Evolutionary conservation across 2,113 vertebrate species (phyloP).

Genomic region (Cariama cristata): DNA sequence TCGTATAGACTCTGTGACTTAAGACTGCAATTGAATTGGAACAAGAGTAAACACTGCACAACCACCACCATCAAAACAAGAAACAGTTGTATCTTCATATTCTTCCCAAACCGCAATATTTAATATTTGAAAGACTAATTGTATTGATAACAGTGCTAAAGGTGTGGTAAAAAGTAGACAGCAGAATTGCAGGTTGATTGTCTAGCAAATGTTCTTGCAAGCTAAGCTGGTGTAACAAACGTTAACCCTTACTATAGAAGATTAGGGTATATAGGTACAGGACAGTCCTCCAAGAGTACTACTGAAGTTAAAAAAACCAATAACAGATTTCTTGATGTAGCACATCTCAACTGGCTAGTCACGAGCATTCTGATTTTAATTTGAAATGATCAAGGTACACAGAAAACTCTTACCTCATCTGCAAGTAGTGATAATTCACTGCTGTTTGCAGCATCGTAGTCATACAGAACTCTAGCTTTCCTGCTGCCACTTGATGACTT

Average conservation of each 20-base stretch:
- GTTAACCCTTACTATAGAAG: background rate
- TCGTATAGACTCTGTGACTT: background rate
- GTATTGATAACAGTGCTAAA: background rate
- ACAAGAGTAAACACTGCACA: background rate
- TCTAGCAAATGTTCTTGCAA: background rate
- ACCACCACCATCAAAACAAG: background rate
- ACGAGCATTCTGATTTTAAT: background rate
- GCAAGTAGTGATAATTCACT: constrained; percentile 95
- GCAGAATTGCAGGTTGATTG: background rate
- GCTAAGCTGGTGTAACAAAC: background rate
- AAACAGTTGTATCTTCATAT: background rate
- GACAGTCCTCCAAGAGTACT: background rate
- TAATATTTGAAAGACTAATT: background rate
- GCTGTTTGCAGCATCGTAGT: constrained; percentile 96
- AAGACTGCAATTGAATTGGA: background rate
- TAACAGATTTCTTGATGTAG: background rate
- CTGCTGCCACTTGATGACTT: constrained; percentile 87
- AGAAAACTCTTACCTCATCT: constrained; percentile 87
- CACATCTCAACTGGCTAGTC: background rate
- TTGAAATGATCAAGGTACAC: background rate
- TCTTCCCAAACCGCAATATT: background rate
- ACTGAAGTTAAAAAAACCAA: background rate
- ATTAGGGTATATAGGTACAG: background rate
- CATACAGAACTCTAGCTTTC: constrained; percentile 94
- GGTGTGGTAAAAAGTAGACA: background rate